A percentile compares a stretch with the other conserved stretches of the same genome.
phyloP scores from a whole-genome alignment of 2,888 invertebrate genomes.

The Neuroscelio doddi region DNA sequence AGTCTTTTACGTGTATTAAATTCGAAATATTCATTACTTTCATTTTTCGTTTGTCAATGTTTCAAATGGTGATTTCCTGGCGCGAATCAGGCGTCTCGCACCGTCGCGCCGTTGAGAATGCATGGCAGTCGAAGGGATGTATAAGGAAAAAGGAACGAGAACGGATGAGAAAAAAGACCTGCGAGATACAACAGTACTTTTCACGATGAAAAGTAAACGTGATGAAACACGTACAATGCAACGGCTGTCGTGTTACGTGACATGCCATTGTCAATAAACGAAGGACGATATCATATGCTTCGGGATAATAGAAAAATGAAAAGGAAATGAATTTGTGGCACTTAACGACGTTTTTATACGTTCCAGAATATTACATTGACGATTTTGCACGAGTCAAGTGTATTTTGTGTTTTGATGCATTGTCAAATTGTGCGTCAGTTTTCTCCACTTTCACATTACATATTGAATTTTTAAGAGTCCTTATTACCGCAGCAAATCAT shows the following conservation, averaged over 20 bases:
- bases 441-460: neutral
- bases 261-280: conserved; percentile 47
- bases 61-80: conserved; percentile 41
- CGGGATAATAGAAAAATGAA: conserved; percentile 36
- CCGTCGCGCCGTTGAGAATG: conserved; percentile 42
- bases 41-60: conserved; percentile 32
- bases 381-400: conserved; percentile 21
- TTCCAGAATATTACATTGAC: conserved; percentile 17
- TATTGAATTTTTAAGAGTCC: neutral
- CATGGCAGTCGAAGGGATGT: conserved; percentile 41
- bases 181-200: conserved; percentile 32
- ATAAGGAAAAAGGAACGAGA: conserved; percentile 34
- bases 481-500: neutral
- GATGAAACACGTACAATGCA: conserved; percentile 37
- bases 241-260: conserved; percentile 42
- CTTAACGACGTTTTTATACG: conserved; percentile 39
- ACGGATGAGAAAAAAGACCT: conserved; percentile 21
- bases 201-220: conserved; percentile 42
- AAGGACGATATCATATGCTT: conserved; percentile 39
- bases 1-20: too few relatives aligned
- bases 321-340: conserved; percentile 40
- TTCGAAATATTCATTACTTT: conserved; percentile 16
- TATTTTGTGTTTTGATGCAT: too few relatives aligned
- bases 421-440: conserved; percentile 21
- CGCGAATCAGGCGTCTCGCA: conserved; percentile 36